Evolutionary conservation across 2,888 invertebrate species (phyloP).

Genomic region (Agriotes lineatus): DNA sequence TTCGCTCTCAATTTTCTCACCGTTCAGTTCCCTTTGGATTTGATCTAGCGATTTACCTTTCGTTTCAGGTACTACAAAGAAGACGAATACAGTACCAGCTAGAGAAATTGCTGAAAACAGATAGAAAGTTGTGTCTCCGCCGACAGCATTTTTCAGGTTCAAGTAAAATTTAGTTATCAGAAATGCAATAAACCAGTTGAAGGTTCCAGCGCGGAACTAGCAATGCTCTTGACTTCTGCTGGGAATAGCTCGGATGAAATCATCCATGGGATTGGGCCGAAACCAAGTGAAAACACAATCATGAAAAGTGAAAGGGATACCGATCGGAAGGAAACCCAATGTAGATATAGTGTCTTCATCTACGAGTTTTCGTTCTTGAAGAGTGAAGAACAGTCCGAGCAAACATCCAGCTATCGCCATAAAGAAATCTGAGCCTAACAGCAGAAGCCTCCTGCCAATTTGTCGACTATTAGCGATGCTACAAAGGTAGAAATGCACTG

Average conservation of each 20-base stretch:
- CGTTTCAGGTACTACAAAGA: constrained; percentile 76
- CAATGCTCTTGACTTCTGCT: constrained; percentile 81
- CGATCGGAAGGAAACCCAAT: constrained; percentile 82
- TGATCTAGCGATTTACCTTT: constrained; percentile 80
- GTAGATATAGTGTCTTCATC: constrained; percentile 66
- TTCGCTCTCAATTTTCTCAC: too few relatives aligned
- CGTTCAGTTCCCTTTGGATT: constrained; percentile 69
- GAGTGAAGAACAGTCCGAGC: constrained; percentile 79
- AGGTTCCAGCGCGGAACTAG: constrained; percentile 84
- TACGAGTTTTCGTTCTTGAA: constrained; percentile 61
- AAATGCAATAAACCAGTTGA: constrained; percentile 87
- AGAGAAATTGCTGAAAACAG: constrained; percentile 78
- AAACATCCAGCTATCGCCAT: constrained; percentile 79
- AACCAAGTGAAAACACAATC: constrained; percentile 84
- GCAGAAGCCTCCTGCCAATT: constrained; percentile 82
- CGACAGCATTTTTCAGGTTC: constrained; percentile 70
- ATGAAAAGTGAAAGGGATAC: constrained; percentile 81
- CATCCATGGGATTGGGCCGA: constrained; percentile 91
- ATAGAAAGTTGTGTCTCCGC: constrained; percentile 79
- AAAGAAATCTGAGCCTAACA: constrained; percentile 77
- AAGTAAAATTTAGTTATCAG: constrained; percentile 81
- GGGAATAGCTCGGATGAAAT: constrained; percentile 87
- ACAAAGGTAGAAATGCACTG: constrained; percentile 83
- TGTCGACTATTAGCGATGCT: constrained; percentile 84
- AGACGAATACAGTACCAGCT: constrained; percentile 76